A percentile compares a stretch with the other conserved stretches of the same genome.
Evolutionary conservation across 2,113 vertebrate species (phyloP).

Genomic region (Oreocharis arfaki): DNA sequence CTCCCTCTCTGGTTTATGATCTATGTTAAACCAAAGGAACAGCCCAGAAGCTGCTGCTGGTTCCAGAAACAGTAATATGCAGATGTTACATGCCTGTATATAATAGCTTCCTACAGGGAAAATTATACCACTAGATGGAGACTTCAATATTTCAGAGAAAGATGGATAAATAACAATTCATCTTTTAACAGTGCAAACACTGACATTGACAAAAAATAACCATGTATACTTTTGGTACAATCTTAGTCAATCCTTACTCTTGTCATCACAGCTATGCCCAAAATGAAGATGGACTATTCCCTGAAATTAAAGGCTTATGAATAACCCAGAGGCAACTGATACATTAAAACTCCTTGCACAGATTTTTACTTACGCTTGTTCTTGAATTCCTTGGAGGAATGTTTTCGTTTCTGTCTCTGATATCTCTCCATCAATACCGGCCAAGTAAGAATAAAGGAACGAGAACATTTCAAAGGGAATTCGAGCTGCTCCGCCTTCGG

Average conservation of each 20-base stretch:
- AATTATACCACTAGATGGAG: background rate
- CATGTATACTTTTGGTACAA: background rate
- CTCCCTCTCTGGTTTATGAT: background rate
- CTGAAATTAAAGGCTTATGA: background rate
- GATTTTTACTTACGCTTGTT: slow-evolving; percentile 67
- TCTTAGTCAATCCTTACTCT: background rate
- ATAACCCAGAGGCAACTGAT: background rate
- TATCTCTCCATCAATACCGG: slow-evolving; percentile 76
- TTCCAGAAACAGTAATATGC: background rate
- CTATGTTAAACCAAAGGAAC: background rate
- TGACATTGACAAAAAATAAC: background rate
- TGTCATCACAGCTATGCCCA: background rate
- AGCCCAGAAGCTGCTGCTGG: background rate
- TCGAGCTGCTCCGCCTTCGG: slow-evolving; percentile 76
- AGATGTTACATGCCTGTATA: background rate
- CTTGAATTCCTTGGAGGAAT: slow-evolving; percentile 72
- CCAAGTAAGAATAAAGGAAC: slow-evolving; percentile 82
- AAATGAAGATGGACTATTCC: background rate
- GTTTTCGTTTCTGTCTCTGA: slow-evolving; percentile 39
- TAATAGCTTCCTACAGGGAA: background rate
- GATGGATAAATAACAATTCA: background rate
- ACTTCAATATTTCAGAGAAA: background rate
- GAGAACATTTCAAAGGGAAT: slow-evolving; percentile 78
- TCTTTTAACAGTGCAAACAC: background rate
- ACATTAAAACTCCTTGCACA: background rate